A percentile compares a stretch with the other conserved stretches of the same genome.
Evolutionary conservation across 1,140 invertebrate species (phyloP).

Genomic region (Phenacoccus solenopsis): DNA sequence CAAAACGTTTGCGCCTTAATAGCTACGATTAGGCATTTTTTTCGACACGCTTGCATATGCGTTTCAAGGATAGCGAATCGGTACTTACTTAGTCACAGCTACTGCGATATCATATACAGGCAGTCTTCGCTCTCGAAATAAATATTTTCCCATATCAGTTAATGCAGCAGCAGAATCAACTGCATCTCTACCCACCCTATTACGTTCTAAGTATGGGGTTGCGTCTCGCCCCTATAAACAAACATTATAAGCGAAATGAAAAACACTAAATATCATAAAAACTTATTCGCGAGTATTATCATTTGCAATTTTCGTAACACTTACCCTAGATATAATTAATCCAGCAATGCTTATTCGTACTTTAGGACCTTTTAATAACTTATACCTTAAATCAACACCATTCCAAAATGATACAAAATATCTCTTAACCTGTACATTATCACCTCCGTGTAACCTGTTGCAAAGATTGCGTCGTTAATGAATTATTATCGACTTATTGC

Average conservation of each 20-base stretch:
- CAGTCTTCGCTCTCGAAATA: conserved; percentile 81
- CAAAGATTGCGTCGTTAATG: too few relatives aligned
- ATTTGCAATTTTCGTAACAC: too few relatives aligned
- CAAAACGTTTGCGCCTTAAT: too few relatives aligned
- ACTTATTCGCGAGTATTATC: background rate
- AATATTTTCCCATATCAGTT: conserved; percentile 93
- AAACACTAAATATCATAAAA: background rate
- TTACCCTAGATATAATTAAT: conserved; percentile 87
- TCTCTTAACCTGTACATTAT: conserved; percentile 81
- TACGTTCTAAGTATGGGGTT: conserved; percentile 84
- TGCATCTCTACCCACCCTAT: conserved; percentile 81
- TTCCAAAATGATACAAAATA: conserved; percentile 96
- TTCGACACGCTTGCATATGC: too few relatives aligned
- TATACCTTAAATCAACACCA: conserved; percentile 84
- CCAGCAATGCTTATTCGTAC: conserved; percentile 88
- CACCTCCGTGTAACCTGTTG: conserved; percentile 66
- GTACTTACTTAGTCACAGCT: conserved; percentile 88
- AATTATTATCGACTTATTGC: background rate
- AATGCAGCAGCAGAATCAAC: conserved; percentile 87
- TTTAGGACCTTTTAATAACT: conserved; percentile 78
- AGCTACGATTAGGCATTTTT: too few relatives aligned
- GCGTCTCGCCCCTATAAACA: conserved; percentile 70
- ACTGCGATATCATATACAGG: conserved; percentile 92
- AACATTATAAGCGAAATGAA: background rate
- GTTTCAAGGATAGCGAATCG: too few relatives aligned